A percentile compares a stretch with the other conserved stretches of the same genome.
Conservation (phyloP, 1,140 invertebrate species). For the Ceratosolen solmsi region DNA sequence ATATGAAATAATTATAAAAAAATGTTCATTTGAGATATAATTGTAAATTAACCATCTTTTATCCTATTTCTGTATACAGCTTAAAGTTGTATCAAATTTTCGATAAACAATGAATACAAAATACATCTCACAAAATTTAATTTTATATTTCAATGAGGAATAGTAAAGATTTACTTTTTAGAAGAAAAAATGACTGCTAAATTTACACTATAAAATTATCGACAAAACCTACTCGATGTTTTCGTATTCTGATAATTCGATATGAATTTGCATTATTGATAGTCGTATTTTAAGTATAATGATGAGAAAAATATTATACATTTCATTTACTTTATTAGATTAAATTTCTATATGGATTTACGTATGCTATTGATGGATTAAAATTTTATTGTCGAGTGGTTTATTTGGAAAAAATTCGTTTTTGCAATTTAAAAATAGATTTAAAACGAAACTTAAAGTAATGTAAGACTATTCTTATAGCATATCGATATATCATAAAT, state of each 20-base stretch:
- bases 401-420: too few relatives aligned
- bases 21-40: too few relatives aligned
- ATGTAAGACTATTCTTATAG: too few relatives aligned
- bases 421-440: too few relatives aligned
- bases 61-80: too few relatives aligned
- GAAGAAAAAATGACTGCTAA: not conserved
- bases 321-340: not conserved
- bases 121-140: not conserved
- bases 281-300: slow-evolving; percentile 17
- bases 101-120: not conserved
- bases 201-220: not conserved
- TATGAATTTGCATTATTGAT: slow-evolving; percentile 25
- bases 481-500: too few relatives aligned
- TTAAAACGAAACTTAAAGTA: too few relatives aligned
- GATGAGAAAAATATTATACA: slow-evolving; percentile 23
- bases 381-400: not conserved
- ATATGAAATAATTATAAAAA: too few relatives aligned
- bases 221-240: slow-evolving; percentile 9
- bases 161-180: not conserved
- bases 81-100: too few relatives aligned
- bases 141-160: not conserved
- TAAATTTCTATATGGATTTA: not conserved
- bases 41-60: too few relatives aligned
- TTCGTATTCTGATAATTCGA: slow-evolving; percentile 21
- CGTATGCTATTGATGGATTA: not conserved